phyloP scores from a whole-genome alignment of 2,797 vertebrate genomes.

The Alosa sapidissima region DNA sequence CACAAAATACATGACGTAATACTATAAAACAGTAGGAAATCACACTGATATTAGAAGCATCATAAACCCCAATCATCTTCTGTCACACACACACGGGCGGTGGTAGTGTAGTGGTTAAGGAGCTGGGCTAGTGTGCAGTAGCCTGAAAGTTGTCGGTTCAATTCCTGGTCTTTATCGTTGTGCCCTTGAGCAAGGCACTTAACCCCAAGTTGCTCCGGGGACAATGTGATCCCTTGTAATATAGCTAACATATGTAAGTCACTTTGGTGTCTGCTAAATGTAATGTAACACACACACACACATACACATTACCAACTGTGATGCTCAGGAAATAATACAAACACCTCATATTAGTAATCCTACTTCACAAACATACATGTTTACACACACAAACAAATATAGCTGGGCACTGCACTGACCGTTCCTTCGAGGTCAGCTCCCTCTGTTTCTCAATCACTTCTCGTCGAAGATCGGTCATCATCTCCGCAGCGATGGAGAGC shows the following conservation, averaged over 20 bases:
- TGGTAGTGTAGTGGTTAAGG: too few relatives aligned
- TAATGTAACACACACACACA: neutral
- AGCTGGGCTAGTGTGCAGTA: too few relatives aligned
- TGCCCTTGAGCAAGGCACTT: too few relatives aligned
- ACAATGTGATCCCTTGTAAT: too few relatives aligned
- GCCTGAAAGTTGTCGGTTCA: too few relatives aligned
- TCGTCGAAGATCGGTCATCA: conserved; percentile 83
- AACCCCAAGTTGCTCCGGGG: too few relatives aligned
- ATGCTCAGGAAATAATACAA: too few relatives aligned
- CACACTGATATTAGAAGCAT: neutral
- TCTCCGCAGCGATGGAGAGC: conserved; percentile 83
- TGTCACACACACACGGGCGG: neutral
- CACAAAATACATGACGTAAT: neutral
- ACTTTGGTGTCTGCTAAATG: too few relatives aligned
- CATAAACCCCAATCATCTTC: neutral
- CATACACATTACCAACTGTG: neutral
- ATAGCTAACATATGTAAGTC: too few relatives aligned
- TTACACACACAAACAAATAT: neutral
- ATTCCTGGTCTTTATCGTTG: too few relatives aligned
- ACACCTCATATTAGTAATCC: too few relatives aligned
- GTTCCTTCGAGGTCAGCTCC: conserved; percentile 81
- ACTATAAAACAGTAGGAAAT: neutral
- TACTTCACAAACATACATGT: conserved; percentile 51
- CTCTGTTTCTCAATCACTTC: conserved; percentile 84
- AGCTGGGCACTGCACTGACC: conserved; percentile 64